A percentile compares a stretch with the other conserved stretches of the same genome.
Conservation (phyloP, 2,113 vertebrate species). For the Erinaceus europaeus region DNA sequence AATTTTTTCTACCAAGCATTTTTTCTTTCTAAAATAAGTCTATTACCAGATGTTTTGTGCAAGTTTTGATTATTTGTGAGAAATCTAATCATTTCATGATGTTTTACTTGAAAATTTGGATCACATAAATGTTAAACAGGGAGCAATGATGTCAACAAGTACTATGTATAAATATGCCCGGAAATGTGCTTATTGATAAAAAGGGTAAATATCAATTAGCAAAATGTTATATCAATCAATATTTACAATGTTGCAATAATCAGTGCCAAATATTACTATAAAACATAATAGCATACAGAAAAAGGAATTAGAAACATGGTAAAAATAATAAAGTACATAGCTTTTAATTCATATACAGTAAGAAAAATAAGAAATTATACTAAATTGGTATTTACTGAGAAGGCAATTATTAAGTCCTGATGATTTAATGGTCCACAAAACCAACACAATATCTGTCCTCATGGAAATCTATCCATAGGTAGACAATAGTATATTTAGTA, state of each 20-base stretch:
- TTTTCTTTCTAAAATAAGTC: constrained; percentile 11
- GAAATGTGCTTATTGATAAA: not conserved
- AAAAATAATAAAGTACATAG: not conserved
- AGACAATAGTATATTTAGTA: no score
- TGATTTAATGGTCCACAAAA: not conserved
- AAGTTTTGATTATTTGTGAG: not conserved
- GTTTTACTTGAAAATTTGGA: not conserved
- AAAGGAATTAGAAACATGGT: not conserved
- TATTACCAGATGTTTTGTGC: not conserved
- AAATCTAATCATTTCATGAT: not conserved
- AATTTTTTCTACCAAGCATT: not conserved
- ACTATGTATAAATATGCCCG: constrained; percentile 23
- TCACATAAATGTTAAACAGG: not conserved
- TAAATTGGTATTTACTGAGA: not conserved
- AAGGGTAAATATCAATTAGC: not conserved
- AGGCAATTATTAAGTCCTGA: not conserved
- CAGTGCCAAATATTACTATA: not conserved
- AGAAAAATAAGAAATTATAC: not conserved
- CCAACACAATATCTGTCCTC: not conserved
- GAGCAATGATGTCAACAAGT: not conserved
- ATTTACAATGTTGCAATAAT: constrained; percentile 13
- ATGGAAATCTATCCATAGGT: not conserved
- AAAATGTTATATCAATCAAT: constrained; percentile 20
- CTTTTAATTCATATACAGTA: constrained; percentile 16
- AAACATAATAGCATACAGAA: not conserved